Base-by-base conservation (phyloP, 1,140 invertebrate genomes). In the Contarinia nasturtii region DNA sequence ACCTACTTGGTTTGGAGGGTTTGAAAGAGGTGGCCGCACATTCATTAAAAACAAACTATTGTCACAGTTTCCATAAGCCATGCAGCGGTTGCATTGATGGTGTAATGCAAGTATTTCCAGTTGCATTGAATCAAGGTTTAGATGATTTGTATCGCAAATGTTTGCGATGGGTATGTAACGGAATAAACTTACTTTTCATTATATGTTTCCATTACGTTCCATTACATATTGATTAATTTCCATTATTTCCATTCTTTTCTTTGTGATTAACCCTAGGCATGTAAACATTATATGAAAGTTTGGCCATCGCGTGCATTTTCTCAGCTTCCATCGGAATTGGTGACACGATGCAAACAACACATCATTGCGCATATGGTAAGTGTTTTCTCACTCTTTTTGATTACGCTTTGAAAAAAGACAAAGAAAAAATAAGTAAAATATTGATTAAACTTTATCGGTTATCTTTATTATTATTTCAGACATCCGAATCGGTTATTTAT, bases 261-360 rank as follows among this genome's bases (percentile, higher is more conserved):
- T n/a, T n/a, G n/a, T n/a, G n/a, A n/a, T n/a, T n/a, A n/a, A n/a
- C n/a, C n/a, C n/a, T n/a, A n/a, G n/a, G 79, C 89, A 7, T 87
- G 82, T 1, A 77, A 79, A 53, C 73, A 91, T 63, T 89, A 89
- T 58, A 71, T 81, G 8, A 72, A 79, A 55, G 79, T 91, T 21
- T 92, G 87, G 87, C 79, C 85, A 0, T 86, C 81, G 0, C 82
- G 87, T 54, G 73, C 80, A 17, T 90, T 92, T 64, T 81, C 83
- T 0, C 74, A 76, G 48, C 61, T 91, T 41, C 83, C 86, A 0
- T 70, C 79, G 27, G 83, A 89, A 55, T 66, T 91, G 0, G 69
- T 86, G 49, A 79, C 87, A 34, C 85, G 86, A 58, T 85, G 82
- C 54, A 76, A 82, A 55, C 81, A 86, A 52, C 81, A 84, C 54